Conservation (phyloP, 2,888 invertebrate species). For the Parnassius mnemosyne region DNA sequence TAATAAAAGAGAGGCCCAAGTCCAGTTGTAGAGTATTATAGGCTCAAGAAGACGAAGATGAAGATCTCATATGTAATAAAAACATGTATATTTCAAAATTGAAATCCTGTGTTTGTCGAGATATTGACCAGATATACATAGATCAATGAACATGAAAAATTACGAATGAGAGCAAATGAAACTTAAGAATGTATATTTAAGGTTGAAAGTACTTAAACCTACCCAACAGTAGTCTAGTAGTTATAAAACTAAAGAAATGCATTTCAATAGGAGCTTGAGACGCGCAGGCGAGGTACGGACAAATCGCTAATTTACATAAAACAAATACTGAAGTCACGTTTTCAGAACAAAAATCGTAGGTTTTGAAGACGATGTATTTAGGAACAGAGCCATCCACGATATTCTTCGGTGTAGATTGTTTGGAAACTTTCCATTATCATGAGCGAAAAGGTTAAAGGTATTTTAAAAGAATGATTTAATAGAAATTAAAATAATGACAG, state of each 20-base stretch:
- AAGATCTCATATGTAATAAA: no score
- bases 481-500: no score
- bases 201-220: slow-evolving; percentile 29
- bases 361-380: slow-evolving; percentile 40
- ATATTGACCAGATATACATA: no score
- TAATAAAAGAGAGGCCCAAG: no score
- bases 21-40: no score
- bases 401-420: slow-evolving; percentile 10
- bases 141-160: no score
- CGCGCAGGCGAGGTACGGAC: slow-evolving; percentile 50
- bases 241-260: slow-evolving; percentile 47
- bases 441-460: no score
- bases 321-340: slow-evolving; percentile 81
- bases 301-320: slow-evolving; percentile 81
- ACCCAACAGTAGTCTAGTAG: slow-evolving; percentile 23
- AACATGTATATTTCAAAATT: no score
- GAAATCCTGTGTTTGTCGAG: no score
- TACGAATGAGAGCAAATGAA: no score
- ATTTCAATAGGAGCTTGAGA: slow-evolving; percentile 49
- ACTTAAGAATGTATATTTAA: background rate
- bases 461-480: no score
- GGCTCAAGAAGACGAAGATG: no score
- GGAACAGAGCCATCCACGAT: background rate
- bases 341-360: slow-evolving; percentile 70
- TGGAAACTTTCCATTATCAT: background rate